Percentiles rank a stretch among this genome's conserved stretches.
These are phyloP conservation scores for Beaufortia kweichowensis DNA, from an alignment of 2,113 vertebrate genomes.

Conservation along the genomic window DNA sequence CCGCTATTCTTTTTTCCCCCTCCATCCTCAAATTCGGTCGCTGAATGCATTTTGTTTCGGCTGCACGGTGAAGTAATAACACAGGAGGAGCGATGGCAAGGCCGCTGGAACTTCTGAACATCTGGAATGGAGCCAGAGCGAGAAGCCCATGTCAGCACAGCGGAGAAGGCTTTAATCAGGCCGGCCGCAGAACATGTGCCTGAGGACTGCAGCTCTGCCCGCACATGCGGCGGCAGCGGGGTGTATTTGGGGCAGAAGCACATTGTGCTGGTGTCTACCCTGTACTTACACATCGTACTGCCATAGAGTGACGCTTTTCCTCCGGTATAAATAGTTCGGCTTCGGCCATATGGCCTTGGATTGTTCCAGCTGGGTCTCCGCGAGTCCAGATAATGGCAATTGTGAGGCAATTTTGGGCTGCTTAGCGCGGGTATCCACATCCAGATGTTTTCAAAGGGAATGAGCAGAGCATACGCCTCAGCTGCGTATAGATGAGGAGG, in stretches of 20 bases:
- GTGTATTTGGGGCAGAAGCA: constrained; percentile 73
- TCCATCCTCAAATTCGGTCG: constrained; percentile 74
- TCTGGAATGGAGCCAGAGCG: constrained; percentile 72
- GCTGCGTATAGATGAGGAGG: neutral
- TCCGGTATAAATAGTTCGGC: constrained; percentile 68
- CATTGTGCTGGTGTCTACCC: constrained; percentile 73
- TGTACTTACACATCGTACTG: constrained; percentile 71
- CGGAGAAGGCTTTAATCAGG: constrained; percentile 79
- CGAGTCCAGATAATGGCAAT: constrained; percentile 28
- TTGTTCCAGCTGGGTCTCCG: constrained; percentile 42
- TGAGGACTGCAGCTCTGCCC: constrained; percentile 71
- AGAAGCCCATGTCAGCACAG: constrained; percentile 74
- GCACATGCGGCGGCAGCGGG: constrained; percentile 59
- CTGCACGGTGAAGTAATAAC: constrained; percentile 71
- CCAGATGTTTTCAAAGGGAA: constrained; percentile 4
- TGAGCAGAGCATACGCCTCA: neutral
- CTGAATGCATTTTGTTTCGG: constrained; percentile 74
- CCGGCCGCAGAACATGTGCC: constrained; percentile 75
- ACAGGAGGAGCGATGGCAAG: constrained; percentile 67
- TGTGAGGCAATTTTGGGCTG: constrained; percentile 12
- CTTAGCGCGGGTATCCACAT: neutral
- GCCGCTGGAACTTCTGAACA: constrained; percentile 71
- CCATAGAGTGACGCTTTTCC: constrained; percentile 63
- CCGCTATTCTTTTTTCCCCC: constrained; percentile 65
- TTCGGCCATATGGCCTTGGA: constrained; percentile 57